Conservation (phyloP, 2,888 invertebrate species). For the Alentia gelatinosa region DNA sequence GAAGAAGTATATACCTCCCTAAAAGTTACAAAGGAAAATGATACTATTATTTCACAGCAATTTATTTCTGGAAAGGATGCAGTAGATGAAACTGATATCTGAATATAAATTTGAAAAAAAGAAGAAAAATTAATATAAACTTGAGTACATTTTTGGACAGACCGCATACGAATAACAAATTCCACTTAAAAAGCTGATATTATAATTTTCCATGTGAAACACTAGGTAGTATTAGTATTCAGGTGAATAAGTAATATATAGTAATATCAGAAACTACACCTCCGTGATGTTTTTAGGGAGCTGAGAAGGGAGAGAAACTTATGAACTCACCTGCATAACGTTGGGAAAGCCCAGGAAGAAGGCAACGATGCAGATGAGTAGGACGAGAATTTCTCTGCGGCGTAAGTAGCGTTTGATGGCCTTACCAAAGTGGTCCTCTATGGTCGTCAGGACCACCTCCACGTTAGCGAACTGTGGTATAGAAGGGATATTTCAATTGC, state of each 20-base stretch:
- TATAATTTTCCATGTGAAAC: too few relatives aligned
- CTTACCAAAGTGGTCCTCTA: conserved; percentile 94
- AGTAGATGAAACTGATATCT: too few relatives aligned
- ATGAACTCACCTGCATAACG: conserved; percentile 88
- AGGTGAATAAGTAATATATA: background rate
- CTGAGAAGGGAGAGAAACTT: background rate
- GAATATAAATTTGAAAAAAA: too few relatives aligned
- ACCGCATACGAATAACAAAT: too few relatives aligned
- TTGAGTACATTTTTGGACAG: too few relatives aligned
- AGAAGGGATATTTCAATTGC: too few relatives aligned
- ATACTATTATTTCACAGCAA: too few relatives aligned
- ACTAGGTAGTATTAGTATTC: too few relatives aligned
- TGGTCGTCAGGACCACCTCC: conserved; percentile 95
- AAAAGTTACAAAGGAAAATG: background rate
- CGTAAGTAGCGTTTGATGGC: conserved; percentile 91
- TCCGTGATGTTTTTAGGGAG: too few relatives aligned
- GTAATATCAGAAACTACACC: background rate
- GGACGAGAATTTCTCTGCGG: conserved; percentile 92
- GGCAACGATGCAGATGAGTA: conserved; percentile 90
- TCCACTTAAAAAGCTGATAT: too few relatives aligned
- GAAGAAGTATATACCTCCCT: conserved; percentile 79
- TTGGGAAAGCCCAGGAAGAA: conserved; percentile 93
- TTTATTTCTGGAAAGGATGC: too few relatives aligned
- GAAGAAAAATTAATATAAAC: too few relatives aligned
- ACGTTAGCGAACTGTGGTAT: conserved; percentile 91